A percentile compares a stretch with the other conserved stretches of the same genome.
Conservation (phyloP, 37 sponge, comb jelly and placozoan species). For the Axinella damicornis region DNA sequence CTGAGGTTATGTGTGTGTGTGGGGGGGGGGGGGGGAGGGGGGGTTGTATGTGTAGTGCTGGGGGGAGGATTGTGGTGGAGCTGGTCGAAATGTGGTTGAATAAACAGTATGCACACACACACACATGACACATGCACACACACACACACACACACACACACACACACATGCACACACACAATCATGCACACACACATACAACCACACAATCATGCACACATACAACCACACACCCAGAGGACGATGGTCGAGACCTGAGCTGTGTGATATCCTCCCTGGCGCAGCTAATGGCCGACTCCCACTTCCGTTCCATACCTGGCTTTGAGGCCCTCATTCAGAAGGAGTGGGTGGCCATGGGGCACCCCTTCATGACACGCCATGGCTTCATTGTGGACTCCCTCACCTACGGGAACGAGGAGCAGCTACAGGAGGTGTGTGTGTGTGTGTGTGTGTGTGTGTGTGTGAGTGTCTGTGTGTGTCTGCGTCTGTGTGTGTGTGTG, state of each 20-base stretch:
- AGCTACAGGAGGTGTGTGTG: too few relatives aligned
- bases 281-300: slow-evolving; percentile 86
- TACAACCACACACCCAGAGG: slow-evolving; percentile 23
- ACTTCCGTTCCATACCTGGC: slow-evolving; percentile 86
- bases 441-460: slow-evolving; percentile 1
- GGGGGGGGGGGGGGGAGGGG: too few relatives aligned
- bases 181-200: neutral
- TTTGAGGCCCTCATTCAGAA: slow-evolving; percentile 94
- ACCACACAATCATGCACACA: neutral
- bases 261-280: slow-evolving; percentile 89
- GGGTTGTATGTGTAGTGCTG: too few relatives aligned
- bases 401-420: too few relatives aligned
- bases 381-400: slow-evolving; percentile 8
- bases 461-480: neutral
- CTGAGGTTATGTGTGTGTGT: neutral
- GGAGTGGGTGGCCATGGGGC: slow-evolving; percentile 95
- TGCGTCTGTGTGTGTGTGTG: neutral
- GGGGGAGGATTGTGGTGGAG: too few relatives aligned
- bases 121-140: neutral
- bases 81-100: too few relatives aligned
- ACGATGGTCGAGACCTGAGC: slow-evolving; percentile 80
- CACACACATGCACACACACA: neutral
- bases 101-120: neutral
- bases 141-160: neutral
- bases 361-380: slow-evolving; percentile 79